Evolutionary conservation across 2,797 vertebrate species (phyloP).

Genomic region (Staurois parvus): DNA sequence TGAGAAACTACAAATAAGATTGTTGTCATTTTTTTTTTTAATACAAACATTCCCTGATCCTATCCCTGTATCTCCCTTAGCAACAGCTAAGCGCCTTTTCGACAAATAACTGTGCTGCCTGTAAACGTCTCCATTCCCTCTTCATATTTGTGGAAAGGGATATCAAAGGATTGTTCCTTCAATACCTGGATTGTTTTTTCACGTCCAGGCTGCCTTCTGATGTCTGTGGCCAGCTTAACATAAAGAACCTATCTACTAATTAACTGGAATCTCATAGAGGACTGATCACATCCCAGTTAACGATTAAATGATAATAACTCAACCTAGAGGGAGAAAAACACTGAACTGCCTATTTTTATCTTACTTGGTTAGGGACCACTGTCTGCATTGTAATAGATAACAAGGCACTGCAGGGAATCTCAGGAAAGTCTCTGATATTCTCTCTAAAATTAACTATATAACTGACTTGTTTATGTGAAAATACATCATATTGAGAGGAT

Average conservation of each 20-base stretch:
- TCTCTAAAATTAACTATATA: constrained; percentile 20
- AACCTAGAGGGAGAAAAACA: constrained; percentile 34
- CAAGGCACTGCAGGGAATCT: constrained; percentile 17
- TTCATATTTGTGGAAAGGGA: no score
- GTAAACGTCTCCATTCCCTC: no score
- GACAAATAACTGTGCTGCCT: no score
- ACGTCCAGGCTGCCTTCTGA: no score
- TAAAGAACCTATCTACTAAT: constrained; percentile 28
- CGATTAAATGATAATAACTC: constrained; percentile 45
- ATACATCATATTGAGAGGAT: no score
- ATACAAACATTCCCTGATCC: no score
- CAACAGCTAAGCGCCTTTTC: no score
- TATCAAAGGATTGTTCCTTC: no score
- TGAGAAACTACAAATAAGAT: no score
- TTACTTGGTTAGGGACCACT: constrained; percentile 24
- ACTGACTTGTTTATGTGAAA: background rate
- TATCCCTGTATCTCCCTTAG: no score
- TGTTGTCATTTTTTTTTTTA: no score
- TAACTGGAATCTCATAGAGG: constrained; percentile 38
- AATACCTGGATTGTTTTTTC: no score
- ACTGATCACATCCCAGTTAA: constrained; percentile 35
- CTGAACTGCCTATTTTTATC: constrained; percentile 38
- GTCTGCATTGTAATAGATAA: constrained; percentile 17
- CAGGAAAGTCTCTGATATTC: constrained; percentile 8
- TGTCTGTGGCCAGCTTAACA: background rate